Evolutionary conservation across 2,888 invertebrate genomes (phyloP).

Genomic region (Oligia latruncula): DNA sequence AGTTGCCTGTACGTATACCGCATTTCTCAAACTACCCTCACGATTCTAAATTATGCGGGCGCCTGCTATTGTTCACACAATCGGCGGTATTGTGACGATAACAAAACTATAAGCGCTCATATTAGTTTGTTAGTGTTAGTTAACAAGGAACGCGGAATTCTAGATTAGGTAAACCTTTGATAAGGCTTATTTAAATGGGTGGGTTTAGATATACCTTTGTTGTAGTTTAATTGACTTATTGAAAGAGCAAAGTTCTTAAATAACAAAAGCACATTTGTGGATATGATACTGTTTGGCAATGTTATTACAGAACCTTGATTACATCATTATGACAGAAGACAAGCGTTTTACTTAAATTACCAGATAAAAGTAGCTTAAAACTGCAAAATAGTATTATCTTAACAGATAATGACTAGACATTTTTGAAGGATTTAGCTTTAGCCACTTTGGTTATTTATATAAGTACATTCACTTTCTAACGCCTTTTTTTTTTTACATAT

Average conservation of each 20-base stretch:
- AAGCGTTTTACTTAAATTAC: not conserved
- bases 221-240: constrained; percentile 7
- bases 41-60: constrained; percentile 68
- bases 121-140: constrained; percentile 40
- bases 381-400: not conserved
- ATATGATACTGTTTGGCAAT: not conserved
- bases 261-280: not conserved
- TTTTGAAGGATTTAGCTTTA: not conserved
- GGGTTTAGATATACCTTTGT: not conserved
- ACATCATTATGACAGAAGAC: not conserved
- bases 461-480: not conserved
- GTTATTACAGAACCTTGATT: not conserved
- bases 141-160: constrained; percentile 37
- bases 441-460: not conserved
- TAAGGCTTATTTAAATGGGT: constrained; percentile 11
- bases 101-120: constrained; percentile 44
- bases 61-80: constrained; percentile 61
- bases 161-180: constrained; percentile 16
- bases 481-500: no score
- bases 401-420: no score
- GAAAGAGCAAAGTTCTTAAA: not conserved
- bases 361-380: not conserved
- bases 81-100: constrained; percentile 55
- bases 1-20: constrained; percentile 7
- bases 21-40: constrained; percentile 53